These are phyloP conservation scores for Parnassius glacialis DNA, from an alignment of 2,888 invertebrate species.

Conservation along the genomic window DNA sequence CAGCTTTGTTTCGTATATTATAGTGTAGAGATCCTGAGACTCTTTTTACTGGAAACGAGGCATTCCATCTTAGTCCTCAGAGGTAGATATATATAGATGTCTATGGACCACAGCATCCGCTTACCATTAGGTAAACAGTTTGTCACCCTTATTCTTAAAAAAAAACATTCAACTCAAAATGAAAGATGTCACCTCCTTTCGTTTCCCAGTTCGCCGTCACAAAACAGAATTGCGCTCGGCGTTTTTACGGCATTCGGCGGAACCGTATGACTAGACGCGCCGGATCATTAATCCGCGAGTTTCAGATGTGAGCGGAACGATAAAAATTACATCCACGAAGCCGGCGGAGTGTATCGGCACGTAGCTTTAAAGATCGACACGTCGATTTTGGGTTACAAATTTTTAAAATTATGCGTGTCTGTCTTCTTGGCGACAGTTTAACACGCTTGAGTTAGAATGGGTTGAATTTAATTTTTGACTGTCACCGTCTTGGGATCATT, in stretches of 20 bases:
- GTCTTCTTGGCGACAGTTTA: constrained; percentile 5
- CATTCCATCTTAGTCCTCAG: too few relatives aligned
- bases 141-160: too few relatives aligned
- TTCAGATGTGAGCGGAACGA: constrained; percentile 71
- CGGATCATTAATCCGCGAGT: constrained; percentile 76
- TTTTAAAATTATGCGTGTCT: constrained; percentile 24
- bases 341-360: constrained; percentile 42
- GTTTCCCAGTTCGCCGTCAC: constrained; percentile 31
- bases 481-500: too few relatives aligned
- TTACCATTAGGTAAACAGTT: too few relatives aligned
- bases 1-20: too few relatives aligned
- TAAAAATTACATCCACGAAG: constrained; percentile 68
- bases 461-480: background rate
- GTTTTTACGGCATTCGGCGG: constrained; percentile 78
- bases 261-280: constrained; percentile 79
- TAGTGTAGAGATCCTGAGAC: too few relatives aligned
- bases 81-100: too few relatives aligned
- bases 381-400: constrained; percentile 21
- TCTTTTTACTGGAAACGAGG: too few relatives aligned
- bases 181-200: constrained; percentile 36
- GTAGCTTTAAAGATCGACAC: constrained; percentile 12
- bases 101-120: too few relatives aligned
- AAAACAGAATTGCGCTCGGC: constrained; percentile 75
- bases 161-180: too few relatives aligned
- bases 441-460: constrained; percentile 1